A percentile compares a stretch with the other conserved stretches of the same genome.
phyloP scores from a whole-genome alignment of 2,797 vertebrate species.

The Galagoides demidoff region DNA sequence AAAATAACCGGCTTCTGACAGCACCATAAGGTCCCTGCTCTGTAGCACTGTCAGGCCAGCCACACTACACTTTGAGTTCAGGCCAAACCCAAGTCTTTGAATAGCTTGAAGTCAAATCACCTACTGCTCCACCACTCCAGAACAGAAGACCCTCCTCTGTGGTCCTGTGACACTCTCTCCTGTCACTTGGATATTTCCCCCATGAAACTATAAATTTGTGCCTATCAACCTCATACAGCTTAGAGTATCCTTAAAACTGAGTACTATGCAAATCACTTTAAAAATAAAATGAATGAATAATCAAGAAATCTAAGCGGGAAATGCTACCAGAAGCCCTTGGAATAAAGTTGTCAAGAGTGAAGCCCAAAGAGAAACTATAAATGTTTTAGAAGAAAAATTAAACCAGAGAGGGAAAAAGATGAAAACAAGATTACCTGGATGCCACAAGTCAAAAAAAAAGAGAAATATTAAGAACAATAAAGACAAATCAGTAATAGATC shows the following conservation, averaged over 20 bases:
- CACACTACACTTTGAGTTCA: not conserved
- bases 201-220: not conserved
- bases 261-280: not conserved
- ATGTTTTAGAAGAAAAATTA: not conserved
- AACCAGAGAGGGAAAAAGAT: not conserved
- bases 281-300: not conserved
- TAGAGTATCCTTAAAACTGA: not conserved
- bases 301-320: not conserved
- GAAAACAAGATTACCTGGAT: not conserved
- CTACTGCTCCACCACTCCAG: not conserved
- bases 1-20: not conserved
- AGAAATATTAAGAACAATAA: not conserved
- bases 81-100: not conserved
- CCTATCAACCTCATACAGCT: not conserved
- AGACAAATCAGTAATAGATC: not conserved
- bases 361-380: not conserved
- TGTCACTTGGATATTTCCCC: not conserved
- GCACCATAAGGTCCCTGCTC: not conserved
- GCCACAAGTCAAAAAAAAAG: not conserved
- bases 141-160: not conserved
- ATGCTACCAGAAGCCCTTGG: not conserved
- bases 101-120: not conserved
- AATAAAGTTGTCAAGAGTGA: not conserved
- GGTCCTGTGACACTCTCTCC: not conserved
- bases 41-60: not conserved